Evolutionary conservation across 2,888 invertebrate genomes (phyloP), one percentile per base, ranked within the genome.

Genomic region (Archaeoteleia sp.): DNA sequence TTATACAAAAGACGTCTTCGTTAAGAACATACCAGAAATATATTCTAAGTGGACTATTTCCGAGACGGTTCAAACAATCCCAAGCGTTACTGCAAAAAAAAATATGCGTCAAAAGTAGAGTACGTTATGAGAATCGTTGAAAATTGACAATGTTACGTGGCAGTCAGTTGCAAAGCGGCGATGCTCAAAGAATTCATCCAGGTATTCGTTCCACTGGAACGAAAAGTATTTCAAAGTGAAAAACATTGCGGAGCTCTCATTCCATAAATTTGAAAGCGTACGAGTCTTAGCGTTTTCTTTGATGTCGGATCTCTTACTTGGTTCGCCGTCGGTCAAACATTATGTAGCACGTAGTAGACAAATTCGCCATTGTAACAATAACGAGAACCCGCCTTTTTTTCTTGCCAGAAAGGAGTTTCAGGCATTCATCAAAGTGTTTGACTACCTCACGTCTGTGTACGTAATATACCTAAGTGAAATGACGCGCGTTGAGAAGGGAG

Each of bases 391-490:
- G 35, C n/a, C 12, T 35, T 15, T 35, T 35, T 12, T 14, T 35
- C 35, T 43, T 42, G 42, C 53, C n/a, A 20, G 58, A 58, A 60
- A 66, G 48, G 25, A 66, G 66, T 58, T 40, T 53, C 54, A 6
- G 55, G 42, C 27, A 62, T 67, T 67, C 62, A 67, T 62, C 61
- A 62, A 61, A 67, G 62, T 62, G 67, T 62, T 67, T 67, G 67
- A 62, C 53, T 46, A 57, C 51, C 67, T 40, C 43, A 51, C 43
- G 58, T 67, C 67, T 62, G 58, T 67, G 58, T 62, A 67, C 67
- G 67, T 67, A 67, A 67, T 67, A 67, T 62, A 67, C 35, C 67
- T 67, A 67, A 67, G 67, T 62, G 62, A 67, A 67, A 67, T 67
- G 67, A 67, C 67, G 62, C 62, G 58, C 67, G 51, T 42, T 32